A percentile compares a stretch with the other conserved stretches of the same genome.
phyloP scores from a whole-genome alignment of 2,113 vertebrate species.

The Suncus etruscus region DNA sequence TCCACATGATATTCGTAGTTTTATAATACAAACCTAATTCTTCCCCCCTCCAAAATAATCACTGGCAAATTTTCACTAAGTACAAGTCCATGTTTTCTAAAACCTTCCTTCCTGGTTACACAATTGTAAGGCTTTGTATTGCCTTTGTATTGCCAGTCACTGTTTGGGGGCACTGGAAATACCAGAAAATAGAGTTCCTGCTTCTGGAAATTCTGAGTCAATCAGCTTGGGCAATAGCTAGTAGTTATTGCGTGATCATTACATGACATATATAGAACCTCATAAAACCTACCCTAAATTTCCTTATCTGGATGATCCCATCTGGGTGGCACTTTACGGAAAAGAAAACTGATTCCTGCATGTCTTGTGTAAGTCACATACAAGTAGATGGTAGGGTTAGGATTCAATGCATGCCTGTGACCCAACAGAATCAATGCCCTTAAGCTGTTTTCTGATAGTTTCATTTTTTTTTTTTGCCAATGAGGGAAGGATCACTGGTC shows the following conservation, averaged over 20 bases:
- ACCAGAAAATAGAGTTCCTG: neutral
- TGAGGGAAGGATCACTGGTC: neutral
- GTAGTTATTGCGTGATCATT: neutral
- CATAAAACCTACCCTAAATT: neutral
- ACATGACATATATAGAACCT: neutral
- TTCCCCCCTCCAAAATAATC: neutral
- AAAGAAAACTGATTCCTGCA: neutral
- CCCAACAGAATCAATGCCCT: neutral
- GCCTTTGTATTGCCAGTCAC: neutral
- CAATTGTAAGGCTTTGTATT: neutral
- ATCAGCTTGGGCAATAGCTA: neutral
- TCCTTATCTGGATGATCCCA: neutral
- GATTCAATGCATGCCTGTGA: neutral
- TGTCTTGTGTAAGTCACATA: neutral
- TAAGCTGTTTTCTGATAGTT: neutral
- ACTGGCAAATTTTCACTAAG: neutral
- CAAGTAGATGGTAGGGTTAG: neutral
- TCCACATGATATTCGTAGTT: fast-evolving
- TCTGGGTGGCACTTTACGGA: neutral
- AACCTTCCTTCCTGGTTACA: neutral
- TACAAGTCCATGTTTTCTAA: neutral
- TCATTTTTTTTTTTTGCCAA: neutral
- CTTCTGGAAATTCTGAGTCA: neutral
- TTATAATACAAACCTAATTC: neutral
- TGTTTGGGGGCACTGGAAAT: neutral